phyloP scores from a whole-genome alignment of 1,140 invertebrate genomes.

The Matsumurasca onukii region DNA sequence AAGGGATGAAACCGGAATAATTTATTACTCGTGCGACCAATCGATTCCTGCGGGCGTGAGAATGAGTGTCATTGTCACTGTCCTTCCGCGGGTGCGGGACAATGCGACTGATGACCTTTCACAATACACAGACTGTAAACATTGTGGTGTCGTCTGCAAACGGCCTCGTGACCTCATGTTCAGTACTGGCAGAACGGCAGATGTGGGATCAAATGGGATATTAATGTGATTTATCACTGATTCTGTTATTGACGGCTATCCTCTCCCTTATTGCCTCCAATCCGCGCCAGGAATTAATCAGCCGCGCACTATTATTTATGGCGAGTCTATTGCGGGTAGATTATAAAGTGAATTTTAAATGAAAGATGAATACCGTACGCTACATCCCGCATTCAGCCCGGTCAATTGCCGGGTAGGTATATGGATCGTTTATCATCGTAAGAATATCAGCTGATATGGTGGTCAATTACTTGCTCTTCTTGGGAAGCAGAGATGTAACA shows the following conservation, averaged over 20 bases:
- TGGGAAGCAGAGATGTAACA: too few species aligned
- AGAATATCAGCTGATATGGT: too few species aligned
- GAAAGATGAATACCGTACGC: constrained; percentile 16
- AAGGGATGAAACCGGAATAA: background rate
- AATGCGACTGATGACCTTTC: constrained; percentile 16
- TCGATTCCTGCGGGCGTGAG: constrained; percentile 22
- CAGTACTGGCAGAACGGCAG: background rate
- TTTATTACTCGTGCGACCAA: constrained; percentile 1
- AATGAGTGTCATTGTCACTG: constrained; percentile 21
- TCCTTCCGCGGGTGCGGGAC: background rate
- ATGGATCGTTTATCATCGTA: background rate
- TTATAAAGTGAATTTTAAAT: constrained; percentile 10
- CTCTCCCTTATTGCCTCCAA: constrained; percentile 18
- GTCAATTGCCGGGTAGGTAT: background rate
- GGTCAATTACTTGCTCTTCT: too few species aligned
- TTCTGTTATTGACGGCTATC: constrained; percentile 9
- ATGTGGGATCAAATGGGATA: constrained; percentile 24
- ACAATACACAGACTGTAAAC: constrained; percentile 12
- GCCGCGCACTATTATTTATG: constrained; percentile 19
- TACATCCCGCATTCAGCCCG: background rate
- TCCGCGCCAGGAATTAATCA: constrained; percentile 23
- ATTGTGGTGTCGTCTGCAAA: constrained; percentile 3
- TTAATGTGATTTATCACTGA: constrained; percentile 20
- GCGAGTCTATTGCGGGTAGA: background rate
- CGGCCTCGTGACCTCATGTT: too few species aligned